Evolutionary conservation across 2,888 invertebrate species (phyloP).

Genomic region (Euproctis similis): DNA sequence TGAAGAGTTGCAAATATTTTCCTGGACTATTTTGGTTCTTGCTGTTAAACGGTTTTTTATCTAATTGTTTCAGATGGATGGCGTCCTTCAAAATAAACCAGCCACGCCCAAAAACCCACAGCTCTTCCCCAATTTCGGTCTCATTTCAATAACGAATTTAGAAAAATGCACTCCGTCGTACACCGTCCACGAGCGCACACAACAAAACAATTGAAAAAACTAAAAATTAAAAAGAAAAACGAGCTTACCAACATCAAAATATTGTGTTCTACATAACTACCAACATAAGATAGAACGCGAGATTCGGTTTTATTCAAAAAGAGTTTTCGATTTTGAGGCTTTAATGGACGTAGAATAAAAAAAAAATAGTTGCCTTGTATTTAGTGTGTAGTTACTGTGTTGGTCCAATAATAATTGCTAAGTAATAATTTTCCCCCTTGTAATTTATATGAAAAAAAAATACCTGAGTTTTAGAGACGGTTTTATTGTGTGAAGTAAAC

Average conservation of each 20-base stretch:
- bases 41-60: too few species aligned
- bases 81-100: slow-evolving; percentile 33
- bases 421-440: slow-evolving; percentile 29
- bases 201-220: slow-evolving; percentile 36
- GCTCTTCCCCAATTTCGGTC: slow-evolving; percentile 19
- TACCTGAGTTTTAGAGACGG: slow-evolving; percentile 31
- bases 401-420: slow-evolving; percentile 56
- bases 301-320: slow-evolving; percentile 15
- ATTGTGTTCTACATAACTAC: slow-evolving; percentile 43
- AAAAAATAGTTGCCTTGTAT: slow-evolving; percentile 62
- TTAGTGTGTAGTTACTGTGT: slow-evolving; percentile 49
- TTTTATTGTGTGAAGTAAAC: slow-evolving; percentile 23
- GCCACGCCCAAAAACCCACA: slow-evolving; percentile 18
- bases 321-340: slow-evolving; percentile 30
- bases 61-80: slow-evolving; percentile 51
- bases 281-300: slow-evolving; percentile 12
- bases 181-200: slow-evolving; percentile 44
- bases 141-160: slow-evolving; percentile 24
- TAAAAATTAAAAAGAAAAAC: slow-evolving; percentile 57
- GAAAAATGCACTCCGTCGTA: slow-evolving; percentile 50
- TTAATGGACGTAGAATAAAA: slow-evolving; percentile 29
- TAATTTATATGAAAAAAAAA: slow-evolving; percentile 20
- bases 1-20: too few species aligned
- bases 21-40: too few species aligned
- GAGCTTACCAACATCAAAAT: slow-evolving; percentile 50